Conservation (phyloP, 2,888 invertebrate genomes). For the Chrysotoxum bicinctum region DNA sequence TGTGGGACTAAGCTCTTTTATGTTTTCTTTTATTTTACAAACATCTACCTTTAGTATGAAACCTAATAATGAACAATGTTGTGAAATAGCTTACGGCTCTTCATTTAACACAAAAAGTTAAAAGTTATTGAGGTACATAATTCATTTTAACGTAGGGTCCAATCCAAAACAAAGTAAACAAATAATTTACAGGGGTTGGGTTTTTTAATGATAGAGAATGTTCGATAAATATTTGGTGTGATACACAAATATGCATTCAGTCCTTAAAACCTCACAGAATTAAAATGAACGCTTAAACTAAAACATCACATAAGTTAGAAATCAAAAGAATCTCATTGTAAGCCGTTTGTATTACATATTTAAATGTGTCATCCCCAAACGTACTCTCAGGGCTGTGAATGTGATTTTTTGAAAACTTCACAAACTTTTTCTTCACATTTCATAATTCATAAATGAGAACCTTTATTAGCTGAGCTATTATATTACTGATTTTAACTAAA, state of each 20-base stretch:
- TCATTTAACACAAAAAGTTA: neutral
- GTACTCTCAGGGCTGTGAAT: constrained; percentile 11
- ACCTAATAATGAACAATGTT: neutral
- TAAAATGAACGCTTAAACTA: neutral
- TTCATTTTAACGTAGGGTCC: neutral
- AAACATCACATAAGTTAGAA: constrained; percentile 1
- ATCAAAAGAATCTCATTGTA: constrained; percentile 7
- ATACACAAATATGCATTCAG: neutral
- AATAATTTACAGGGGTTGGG: neutral
- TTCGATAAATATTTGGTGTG: neutral
- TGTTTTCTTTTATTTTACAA: neutral
- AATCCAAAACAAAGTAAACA: neutral
- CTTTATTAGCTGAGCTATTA: neutral
- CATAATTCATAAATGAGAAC: neutral
- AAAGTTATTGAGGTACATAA: no score
- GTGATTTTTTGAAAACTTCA: neutral
- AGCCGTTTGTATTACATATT: neutral
- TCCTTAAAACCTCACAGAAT: neutral
- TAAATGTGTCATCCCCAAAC: constrained; percentile 3
- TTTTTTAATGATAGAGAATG: neutral
- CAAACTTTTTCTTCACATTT: constrained; percentile 1
- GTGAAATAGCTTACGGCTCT: neutral
- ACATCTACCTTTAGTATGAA: neutral
- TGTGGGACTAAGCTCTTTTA: neutral
- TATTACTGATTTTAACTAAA: neutral